phyloP scores from a whole-genome alignment of 2,113 vertebrate genomes.

The Calidris pugnax region DNA sequence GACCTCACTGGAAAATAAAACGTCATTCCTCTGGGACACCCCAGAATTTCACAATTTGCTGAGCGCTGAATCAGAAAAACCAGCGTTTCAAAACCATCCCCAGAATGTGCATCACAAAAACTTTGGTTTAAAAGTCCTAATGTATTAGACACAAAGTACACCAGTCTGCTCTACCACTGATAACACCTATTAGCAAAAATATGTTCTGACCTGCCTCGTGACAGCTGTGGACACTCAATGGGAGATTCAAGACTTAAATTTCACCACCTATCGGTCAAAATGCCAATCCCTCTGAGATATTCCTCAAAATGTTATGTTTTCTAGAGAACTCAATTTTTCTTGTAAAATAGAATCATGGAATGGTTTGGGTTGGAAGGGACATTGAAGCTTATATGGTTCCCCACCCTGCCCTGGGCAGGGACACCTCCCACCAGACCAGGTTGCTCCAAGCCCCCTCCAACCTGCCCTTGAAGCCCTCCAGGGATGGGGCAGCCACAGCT shows the following conservation, averaged over 20 bases:
- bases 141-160: neutral
- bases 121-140: neutral
- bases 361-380: neutral
- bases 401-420: neutral
- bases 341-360: neutral
- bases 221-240: neutral
- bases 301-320: neutral
- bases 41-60: conserved; percentile 2
- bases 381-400: neutral
- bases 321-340: neutral
- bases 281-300: neutral
- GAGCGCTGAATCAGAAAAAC: neutral
- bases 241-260: neutral
- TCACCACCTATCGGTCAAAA: neutral
- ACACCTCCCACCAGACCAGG: neutral
- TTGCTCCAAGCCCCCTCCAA: neutral
- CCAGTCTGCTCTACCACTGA: neutral
- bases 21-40: conserved; percentile 10
- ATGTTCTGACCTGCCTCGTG: neutral
- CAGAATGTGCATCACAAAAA: neutral
- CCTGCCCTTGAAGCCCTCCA: neutral
- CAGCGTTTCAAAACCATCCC: neutral
- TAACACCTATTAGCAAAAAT: neutral
- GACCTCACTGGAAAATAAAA: neutral
- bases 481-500: neutral